Evolutionary conservation across 2,113 vertebrate genomes (phyloP), one percentile per base, ranked within the genome.

Genomic region (Istiophorus platypterus): DNA sequence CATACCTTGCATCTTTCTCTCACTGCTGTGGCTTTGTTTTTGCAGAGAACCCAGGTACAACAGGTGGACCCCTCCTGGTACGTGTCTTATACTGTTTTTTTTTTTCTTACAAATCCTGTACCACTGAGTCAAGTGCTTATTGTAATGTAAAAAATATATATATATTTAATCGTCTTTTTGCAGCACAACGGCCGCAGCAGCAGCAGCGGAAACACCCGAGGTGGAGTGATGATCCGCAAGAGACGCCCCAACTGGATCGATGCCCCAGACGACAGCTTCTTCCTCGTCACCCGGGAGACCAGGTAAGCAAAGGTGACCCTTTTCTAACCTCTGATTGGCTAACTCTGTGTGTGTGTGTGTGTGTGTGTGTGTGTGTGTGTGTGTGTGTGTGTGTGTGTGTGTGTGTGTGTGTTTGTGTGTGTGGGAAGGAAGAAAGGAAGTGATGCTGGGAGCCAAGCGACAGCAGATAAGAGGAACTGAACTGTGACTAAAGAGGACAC

Each of bases 251-350:
- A 97, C 78, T 98, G 96, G 96, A 96, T 97, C 18, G 96, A 97
- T 86, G 96, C 96, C 69, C 96, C 96, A 20, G 95, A 97, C 64
- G 96, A 97, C 94, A 96, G 96, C 92, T 98, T 97, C 93, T 98
- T 97, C 91, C 95, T 97, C 76, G 97, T 96, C 90, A 96, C 96
- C 87, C 93, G 96, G 94, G 97, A 98, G 94, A 97, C 97, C 93
- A 98, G 96, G 97, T 98, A 95, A 89, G 94, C 89, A 85, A 90
- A 90, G 84, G 84, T 85, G 84, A 93, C 87, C 76, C 47, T 80
- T 79, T 61, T 0, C 81, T 74, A 77, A 86, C 70, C 85, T 85
- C 75, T 84, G 80, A 88, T 85, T 82, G 82, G 75, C 61, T 63
- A 15, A 31, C 67, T 90, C 68, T 87, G 74, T 82, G 58, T 87